Evolutionary conservation across 2,888 invertebrate genomes (phyloP).

Genomic region (Acleris laterana): DNA sequence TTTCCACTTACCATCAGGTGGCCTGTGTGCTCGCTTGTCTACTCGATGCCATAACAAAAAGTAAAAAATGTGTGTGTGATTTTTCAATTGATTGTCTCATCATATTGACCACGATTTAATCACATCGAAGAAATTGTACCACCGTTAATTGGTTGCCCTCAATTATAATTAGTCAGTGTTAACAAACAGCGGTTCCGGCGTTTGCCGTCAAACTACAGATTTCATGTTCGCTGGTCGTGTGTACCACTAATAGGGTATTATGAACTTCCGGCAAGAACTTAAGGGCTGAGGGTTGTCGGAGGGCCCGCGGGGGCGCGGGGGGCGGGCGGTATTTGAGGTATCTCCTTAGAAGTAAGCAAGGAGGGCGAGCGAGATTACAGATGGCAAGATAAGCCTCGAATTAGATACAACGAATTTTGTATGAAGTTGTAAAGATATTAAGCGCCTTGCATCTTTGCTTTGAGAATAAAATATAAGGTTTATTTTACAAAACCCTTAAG

Average conservation of each 20-base stretch:
- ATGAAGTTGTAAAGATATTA: constrained; percentile 79
- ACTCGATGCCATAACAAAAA: too few relatives aligned
- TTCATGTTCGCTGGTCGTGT: constrained; percentile 64
- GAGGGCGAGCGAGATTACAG: constrained; percentile 74
- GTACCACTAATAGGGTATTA: constrained; percentile 80
- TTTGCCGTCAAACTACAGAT: constrained; percentile 57
- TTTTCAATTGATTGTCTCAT: too few relatives aligned
- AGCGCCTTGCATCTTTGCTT: constrained; percentile 68
- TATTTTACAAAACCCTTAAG: constrained; percentile 63
- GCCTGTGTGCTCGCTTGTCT: too few relatives aligned
- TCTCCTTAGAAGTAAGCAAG: constrained; percentile 63
- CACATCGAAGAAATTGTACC: not conserved
- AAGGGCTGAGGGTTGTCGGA: constrained; percentile 61
- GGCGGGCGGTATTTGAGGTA: constrained; percentile 68
- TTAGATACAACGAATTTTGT: constrained; percentile 82
- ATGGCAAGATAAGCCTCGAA: constrained; percentile 82
- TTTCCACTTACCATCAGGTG: too few relatives aligned
- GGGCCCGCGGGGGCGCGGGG: constrained; percentile 46
- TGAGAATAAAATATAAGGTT: constrained; percentile 77
- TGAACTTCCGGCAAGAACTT: constrained; percentile 76
- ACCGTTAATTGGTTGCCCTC: constrained; percentile 14
- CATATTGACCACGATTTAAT: too few relatives aligned
- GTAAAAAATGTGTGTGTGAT: too few relatives aligned
- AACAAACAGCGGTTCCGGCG: constrained; percentile 35
- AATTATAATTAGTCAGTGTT: constrained; percentile 32